phyloP scores from a whole-genome alignment of 2,888 invertebrate species.

The Trichopria drosophilae region DNA sequence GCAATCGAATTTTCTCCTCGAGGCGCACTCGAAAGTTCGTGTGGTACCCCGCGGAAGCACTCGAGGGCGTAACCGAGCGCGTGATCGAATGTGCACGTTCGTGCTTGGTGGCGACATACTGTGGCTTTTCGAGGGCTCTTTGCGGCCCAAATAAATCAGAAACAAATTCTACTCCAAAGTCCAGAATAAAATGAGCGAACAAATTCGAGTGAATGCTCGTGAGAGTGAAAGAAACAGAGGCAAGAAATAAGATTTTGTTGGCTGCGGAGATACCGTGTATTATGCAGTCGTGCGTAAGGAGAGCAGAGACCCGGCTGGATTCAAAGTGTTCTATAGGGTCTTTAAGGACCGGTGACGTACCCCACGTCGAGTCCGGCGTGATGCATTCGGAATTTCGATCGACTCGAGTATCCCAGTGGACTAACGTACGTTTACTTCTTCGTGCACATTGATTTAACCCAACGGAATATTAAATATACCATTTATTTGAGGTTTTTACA shows the following conservation, averaged over 20 bases:
- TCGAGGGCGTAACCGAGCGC: conserved; percentile 54
- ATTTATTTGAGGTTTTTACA: too few relatives aligned
- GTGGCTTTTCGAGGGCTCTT: conserved; percentile 43
- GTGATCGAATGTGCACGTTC: conserved; percentile 47
- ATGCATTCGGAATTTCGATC: conserved; percentile 52
- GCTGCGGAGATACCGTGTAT: conserved; percentile 25
- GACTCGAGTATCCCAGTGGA: conserved; percentile 49
- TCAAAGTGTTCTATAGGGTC: conserved; percentile 48
- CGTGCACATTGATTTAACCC: too few relatives aligned
- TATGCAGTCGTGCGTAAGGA: conserved; percentile 51
- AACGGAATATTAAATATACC: too few relatives aligned
- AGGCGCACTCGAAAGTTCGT: too few relatives aligned
- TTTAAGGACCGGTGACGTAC: conserved; percentile 36
- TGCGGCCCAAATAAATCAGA: conserved; percentile 50
- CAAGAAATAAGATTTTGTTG: too few relatives aligned
- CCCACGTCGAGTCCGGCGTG: conserved; percentile 30
- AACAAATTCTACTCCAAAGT: conserved; percentile 47
- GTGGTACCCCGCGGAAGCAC: conserved; percentile 33
- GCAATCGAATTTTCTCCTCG: too few relatives aligned
- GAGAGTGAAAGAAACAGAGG: too few relatives aligned
- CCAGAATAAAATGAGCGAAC: conserved; percentile 29
- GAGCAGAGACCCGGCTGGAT: conserved; percentile 39
- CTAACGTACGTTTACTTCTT: too few relatives aligned
- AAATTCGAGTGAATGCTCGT: too few relatives aligned
- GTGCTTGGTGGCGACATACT: conserved; percentile 40